Base-by-base conservation (phyloP, 2,797 vertebrate species). In the Euphonia xanthogaster region DNA sequence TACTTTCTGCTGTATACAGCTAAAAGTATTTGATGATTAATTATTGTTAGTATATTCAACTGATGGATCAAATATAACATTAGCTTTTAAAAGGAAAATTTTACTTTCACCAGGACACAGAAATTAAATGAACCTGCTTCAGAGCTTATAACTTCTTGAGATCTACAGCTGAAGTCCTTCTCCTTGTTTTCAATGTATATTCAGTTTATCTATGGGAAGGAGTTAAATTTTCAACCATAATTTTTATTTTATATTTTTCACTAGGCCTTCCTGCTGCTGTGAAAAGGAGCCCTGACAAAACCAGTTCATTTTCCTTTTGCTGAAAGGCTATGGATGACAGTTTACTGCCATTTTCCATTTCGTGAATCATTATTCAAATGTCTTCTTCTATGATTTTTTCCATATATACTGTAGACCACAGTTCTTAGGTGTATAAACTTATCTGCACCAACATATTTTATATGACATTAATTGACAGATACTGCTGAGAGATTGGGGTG, bases 211-310 rank as follows among this genome's bases (percentile, higher is more conserved):
- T 58, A 14, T 3, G 6, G 12, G 30, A 93, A n/a, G 31, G 23
- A 87, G 31, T 68, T 48, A 58, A 7, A 65, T 63, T 90, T 88
- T 76, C 63, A 80, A 54, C 35, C 50, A 31, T 21, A 76, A 28
- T 14, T 48, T 65, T 45, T 60, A 16, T 48, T 57, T 83, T 50
- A 0, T 42, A 60, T 76, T 65, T 90, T 81, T 42, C 17, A 75
- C 44, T 82, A 71, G 85, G 54, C 25, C 35, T 93, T 83, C 31
- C 31, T 84, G 62, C 57, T 67, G 35, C 75, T 74, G 48, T 89
- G 54, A 89, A 91, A 97, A 94, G 54, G 28, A 95, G 66, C 62
- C 66, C 42, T 96, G 93, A 88, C 94, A 94, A 86, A 94, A 81
- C 5, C 48, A 79, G 55, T 95, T 86, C 47, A 24, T 68, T 94